These are phyloP conservation scores for Rhopalosiphum padi DNA, from an alignment of 1,140 invertebrate species.

Conservation along the genomic window DNA sequence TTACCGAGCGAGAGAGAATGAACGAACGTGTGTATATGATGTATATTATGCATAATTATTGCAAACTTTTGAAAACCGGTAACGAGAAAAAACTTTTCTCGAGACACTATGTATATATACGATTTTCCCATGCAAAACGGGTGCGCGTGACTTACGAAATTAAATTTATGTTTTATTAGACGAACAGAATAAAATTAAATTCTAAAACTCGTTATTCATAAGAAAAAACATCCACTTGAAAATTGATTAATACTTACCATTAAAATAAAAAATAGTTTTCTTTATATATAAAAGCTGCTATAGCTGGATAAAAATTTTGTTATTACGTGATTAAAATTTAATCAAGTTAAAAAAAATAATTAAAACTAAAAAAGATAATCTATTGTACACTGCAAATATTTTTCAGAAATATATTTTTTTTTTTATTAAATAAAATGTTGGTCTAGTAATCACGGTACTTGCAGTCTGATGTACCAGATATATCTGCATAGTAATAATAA, in stretches of 20 bases:
- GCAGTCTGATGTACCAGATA: not conserved
- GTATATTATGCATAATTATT: conserved; percentile 4
- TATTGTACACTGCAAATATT: not conserved
- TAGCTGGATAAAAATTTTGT: not conserved
- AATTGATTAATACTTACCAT: not conserved
- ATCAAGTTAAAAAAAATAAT: not conserved
- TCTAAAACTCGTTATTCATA: not conserved
- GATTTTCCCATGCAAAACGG: not conserved
- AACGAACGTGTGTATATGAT: not conserved
- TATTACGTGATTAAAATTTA: conserved; percentile 24
- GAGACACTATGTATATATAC: not conserved
- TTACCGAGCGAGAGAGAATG: not conserved
- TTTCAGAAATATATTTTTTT: not conserved
- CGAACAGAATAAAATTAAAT: not conserved
- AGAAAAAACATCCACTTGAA: not conserved
- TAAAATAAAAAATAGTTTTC: not conserved
- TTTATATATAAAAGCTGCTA: not conserved
- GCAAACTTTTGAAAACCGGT: not conserved
- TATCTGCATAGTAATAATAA: not conserved
- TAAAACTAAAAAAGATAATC: conserved; percentile 10
- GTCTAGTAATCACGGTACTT: not conserved
- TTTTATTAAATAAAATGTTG: not conserved
- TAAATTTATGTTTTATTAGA: conserved; percentile 34
- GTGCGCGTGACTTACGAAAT: not conserved
- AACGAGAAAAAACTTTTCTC: not conserved